These are phyloP conservation scores for Limenitis arthemis DNA, from an alignment of 2,888 invertebrate genomes.

Conservation along the genomic window DNA sequence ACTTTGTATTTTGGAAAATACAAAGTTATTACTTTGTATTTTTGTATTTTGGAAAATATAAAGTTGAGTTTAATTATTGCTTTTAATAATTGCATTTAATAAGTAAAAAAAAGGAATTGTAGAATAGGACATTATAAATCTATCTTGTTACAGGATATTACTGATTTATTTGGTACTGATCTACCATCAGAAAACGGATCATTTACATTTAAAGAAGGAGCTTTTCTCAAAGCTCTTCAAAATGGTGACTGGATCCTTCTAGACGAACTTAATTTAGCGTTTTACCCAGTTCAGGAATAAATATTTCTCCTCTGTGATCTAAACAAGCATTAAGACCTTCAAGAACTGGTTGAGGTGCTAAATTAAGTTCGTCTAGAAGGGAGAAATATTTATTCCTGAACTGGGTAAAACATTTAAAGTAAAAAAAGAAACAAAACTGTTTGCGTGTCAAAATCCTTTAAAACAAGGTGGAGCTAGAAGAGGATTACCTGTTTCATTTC, in stretches of 20 bases:
- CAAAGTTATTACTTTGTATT: no score
- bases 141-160: slow-evolving; percentile 81
- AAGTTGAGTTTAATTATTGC: no score
- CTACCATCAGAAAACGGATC: slow-evolving; percentile 94
- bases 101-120: no score
- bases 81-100: no score
- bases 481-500: slow-evolving; percentile 95
- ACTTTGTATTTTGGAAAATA: no score
- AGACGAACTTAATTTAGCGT: slow-evolving; percentile 98
- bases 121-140: no score
- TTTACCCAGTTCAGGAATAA: slow-evolving; percentile 96
- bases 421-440: slow-evolving; percentile 84
- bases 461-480: slow-evolving; percentile 96
- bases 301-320: slow-evolving; percentile 97
- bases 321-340: slow-evolving; percentile 99
- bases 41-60: no score
- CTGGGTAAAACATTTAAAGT: slow-evolving; percentile 89
- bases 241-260: slow-evolving; percentile 96
- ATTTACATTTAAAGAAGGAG: slow-evolving; percentile 98
- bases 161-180: slow-evolving; percentile 98
- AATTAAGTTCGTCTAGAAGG: slow-evolving; percentile 96
- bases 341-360: slow-evolving; percentile 97
- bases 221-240: slow-evolving; percentile 92
- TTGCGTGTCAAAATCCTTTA: slow-evolving; percentile 98
- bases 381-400: slow-evolving; percentile 96